Conservation (phyloP, 2,797 vertebrate genomes). For the Thunnus albacares region DNA sequence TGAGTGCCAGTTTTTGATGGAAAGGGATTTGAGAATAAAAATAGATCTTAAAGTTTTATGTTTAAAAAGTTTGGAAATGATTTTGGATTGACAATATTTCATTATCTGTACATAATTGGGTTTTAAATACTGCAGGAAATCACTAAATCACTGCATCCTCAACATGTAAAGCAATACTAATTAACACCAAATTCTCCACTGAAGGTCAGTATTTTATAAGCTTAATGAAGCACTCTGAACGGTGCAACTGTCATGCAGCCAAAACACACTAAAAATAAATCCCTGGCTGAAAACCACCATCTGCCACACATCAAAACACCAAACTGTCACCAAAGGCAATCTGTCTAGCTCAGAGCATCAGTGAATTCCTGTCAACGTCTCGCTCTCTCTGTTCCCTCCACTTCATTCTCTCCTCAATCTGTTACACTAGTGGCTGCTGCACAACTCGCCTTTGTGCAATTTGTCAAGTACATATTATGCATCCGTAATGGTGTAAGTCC, state of each 20-base stretch:
- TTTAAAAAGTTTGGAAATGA: neutral
- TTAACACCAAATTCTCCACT: neutral
- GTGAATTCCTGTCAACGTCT: conserved; percentile 46
- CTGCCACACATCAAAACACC: conserved; percentile 68
- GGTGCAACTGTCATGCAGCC: conserved; percentile 22
- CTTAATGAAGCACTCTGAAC: neutral
- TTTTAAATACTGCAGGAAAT: neutral
- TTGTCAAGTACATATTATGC: neutral
- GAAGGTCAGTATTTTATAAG: conserved; percentile 28
- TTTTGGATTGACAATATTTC: neutral
- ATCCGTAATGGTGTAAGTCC: neutral
- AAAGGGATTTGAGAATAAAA: neutral
- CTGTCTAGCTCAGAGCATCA: conserved; percentile 48
- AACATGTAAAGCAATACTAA: neutral
- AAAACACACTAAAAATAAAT: conserved; percentile 51
- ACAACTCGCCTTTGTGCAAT: conserved; percentile 10
- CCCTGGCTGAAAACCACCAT: conserved; percentile 56
- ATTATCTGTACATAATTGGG: neutral
- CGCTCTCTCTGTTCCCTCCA: conserved; percentile 33
- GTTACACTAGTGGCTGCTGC: conserved; percentile 17
- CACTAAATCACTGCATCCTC: neutral
- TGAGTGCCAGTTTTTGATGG: neutral
- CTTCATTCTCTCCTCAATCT: conserved; percentile 37
- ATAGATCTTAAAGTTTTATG: neutral
- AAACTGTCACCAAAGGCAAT: conserved; percentile 55